Base-by-base conservation (phyloP, 2,113 vertebrate species). In the Odocoileus virginianus region DNA sequence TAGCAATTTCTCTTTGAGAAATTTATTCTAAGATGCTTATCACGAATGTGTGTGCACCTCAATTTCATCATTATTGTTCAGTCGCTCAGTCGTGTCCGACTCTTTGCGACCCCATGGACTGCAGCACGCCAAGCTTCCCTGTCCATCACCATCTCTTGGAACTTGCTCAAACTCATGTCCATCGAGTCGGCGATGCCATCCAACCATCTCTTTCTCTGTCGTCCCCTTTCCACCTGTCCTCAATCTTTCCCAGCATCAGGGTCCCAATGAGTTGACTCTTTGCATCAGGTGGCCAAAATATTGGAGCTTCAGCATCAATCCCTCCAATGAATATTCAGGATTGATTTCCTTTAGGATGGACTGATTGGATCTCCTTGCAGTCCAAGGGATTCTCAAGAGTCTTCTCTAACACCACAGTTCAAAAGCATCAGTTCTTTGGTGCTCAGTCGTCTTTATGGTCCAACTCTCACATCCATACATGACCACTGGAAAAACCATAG, bases 21-120 rank as follows among this genome's bases (percentile, higher is more conserved):
- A 28, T 86, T 89, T 83, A 81, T 92, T 79, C 64, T 82, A 76
- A 95, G 36, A 78, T 23, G 91, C 11, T 61, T 81, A 57, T 30
- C 27, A 17, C 25, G 19, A 60, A 45, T 21, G 30, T 17, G 33
- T 9, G 4, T n/a, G 36, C 2, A 43, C 40, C 54, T 54, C 13
- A 43, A 6, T 76, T 97, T 84, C 23, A n/a, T 36, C 36, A 3
- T 23, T 71, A 71, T 40, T 71, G 67, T 71, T 40, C 19, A 71
- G n/a, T 40, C 5, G 2, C n/a, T 40, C 17, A 23, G 67, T 23
- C 0, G 1, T 23, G 67, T 23, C 67, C 0, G 0, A 71, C 11
- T 40, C 67, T 71, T 71, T 23, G n/a, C 21, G 19, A 71, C n/a
- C 19, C 9, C 10, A 40, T 71, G 67, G 67, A 23, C 19, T 40